phyloP scores from a whole-genome alignment of 53 echinoderm and acorn worm genomes.

The Temnopleurus reevesii region DNA sequence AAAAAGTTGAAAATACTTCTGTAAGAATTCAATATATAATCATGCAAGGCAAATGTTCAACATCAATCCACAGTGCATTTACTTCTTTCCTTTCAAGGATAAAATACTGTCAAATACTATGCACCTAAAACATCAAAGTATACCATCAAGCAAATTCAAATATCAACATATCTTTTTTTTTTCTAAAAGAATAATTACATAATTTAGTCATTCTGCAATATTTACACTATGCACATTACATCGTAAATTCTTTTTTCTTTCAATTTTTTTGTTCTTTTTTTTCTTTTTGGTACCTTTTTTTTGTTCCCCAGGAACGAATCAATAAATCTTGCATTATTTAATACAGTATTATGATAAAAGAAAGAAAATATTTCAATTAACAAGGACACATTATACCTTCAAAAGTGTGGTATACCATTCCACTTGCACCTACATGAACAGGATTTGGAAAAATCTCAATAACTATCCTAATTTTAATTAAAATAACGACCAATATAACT shows the following conservation, averaged over 20 bases:
- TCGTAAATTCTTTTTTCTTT: conserved; percentile 4
- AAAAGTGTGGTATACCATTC: background rate
- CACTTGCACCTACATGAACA: background rate
- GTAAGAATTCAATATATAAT: conserved; percentile 56
- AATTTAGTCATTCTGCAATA: conserved; percentile 54
- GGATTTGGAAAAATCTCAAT: no score
- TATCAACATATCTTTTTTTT: conserved; percentile 33
- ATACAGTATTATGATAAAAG: background rate
- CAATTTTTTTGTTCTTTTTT: background rate
- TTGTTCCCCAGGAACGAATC: background rate
- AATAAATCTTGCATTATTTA: background rate
- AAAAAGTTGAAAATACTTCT: conserved; percentile 55
- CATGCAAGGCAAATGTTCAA: conserved; percentile 58
- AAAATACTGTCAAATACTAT: conserved; percentile 56
- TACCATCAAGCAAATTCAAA: conserved; percentile 33
- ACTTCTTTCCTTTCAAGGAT: background rate
- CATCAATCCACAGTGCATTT: background rate
- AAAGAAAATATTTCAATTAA: background rate
- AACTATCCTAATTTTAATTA: no score
- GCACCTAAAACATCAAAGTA: conserved; percentile 41
- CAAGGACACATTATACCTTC: background rate
- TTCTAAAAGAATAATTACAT: conserved; percentile 57
- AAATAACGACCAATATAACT: no score
- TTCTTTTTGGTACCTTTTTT: background rate
- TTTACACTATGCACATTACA: conserved; percentile 41